Evolutionary conservation across 2,113 vertebrate species (phyloP).

Genomic region (Mixornis gularis): DNA sequence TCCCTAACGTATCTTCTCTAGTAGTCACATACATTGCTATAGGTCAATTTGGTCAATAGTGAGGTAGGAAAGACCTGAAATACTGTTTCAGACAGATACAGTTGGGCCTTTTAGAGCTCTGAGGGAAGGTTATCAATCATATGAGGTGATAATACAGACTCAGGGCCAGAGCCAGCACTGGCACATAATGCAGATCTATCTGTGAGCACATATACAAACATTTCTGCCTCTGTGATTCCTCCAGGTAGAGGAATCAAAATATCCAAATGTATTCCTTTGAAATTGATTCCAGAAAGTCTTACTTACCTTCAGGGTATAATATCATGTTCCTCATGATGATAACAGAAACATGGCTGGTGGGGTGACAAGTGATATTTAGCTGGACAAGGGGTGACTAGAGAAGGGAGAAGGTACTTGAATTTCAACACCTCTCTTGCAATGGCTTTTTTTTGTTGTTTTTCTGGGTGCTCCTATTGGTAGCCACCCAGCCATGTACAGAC

Average conservation of each 20-base stretch:
- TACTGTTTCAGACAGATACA: background rate
- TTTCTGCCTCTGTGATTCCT: background rate
- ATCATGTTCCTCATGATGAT: background rate
- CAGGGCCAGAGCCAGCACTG: background rate
- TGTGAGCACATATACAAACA: background rate
- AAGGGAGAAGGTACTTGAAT: background rate
- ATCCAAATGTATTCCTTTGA: background rate
- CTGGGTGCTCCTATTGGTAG: background rate
- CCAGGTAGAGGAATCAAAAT: background rate
- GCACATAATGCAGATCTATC: background rate
- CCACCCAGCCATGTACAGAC: rapidly evolving
- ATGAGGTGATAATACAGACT: background rate
- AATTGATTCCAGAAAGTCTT: background rate
- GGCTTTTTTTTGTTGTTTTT: background rate
- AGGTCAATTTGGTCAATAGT: background rate
- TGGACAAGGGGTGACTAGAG: background rate
- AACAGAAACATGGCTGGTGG: background rate
- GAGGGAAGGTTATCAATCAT: background rate
- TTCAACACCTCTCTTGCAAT: background rate
- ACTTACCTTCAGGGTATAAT: background rate
- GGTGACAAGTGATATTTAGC: background rate
- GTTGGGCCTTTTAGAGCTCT: background rate
- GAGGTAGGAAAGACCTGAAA: background rate
- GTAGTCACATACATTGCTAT: background rate
- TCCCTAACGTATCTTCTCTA: background rate